These are phyloP conservation scores for Laticauda laticaudata DNA, from an alignment of 2,113 vertebrate species.

Conservation along the genomic window DNA sequence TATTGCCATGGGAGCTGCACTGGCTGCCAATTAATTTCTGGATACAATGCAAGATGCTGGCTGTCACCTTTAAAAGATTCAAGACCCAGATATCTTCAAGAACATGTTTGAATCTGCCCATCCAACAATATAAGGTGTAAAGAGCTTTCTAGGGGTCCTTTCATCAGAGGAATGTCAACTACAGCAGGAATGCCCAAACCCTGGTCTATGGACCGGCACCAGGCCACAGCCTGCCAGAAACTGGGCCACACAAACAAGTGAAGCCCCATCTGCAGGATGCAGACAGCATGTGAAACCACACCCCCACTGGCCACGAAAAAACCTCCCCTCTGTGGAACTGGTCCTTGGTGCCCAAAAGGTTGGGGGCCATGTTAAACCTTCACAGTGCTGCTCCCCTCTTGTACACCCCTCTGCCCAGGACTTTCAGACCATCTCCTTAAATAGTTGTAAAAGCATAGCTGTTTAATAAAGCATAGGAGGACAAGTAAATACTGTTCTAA, in stretches of 20 bases:
- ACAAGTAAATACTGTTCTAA: neutral
- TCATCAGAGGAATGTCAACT: neutral
- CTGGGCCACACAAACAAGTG: too few relatives aligned
- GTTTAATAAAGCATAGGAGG: neutral
- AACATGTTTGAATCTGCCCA: neutral
- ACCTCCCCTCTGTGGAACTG: too few relatives aligned
- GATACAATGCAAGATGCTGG: neutral
- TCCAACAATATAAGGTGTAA: neutral
- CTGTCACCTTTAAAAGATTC: neutral
- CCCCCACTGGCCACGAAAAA: too few relatives aligned
- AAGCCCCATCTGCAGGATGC: too few relatives aligned
- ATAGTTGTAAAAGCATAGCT: neutral
- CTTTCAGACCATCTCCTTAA: neutral
- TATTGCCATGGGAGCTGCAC: neutral
- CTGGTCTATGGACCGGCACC: too few relatives aligned
- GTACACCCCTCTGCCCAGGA: neutral
- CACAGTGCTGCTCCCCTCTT: neutral
- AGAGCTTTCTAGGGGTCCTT: neutral
- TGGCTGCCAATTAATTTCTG: neutral
- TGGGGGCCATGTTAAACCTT: neutral
- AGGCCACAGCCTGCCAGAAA: too few relatives aligned
- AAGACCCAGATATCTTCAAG: neutral
- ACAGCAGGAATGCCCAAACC: neutral
- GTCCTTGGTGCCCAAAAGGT: too few relatives aligned
- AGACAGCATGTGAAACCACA: too few relatives aligned